Evolutionary conservation across 2,888 invertebrate genomes (phyloP).

Genomic region (Platypus cylindrus): DNA sequence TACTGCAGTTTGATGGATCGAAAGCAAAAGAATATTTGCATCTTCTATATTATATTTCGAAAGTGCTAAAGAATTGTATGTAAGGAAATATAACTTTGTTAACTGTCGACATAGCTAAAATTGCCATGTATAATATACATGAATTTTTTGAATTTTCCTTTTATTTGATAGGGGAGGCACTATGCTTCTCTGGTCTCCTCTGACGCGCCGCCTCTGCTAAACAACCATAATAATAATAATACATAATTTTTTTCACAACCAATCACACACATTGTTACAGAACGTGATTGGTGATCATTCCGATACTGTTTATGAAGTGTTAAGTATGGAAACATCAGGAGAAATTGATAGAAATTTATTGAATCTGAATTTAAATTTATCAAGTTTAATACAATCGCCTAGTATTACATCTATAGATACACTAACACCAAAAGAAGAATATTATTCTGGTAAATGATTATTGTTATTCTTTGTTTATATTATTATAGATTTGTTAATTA

Average conservation of each 20-base stretch:
- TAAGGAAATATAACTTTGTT: no score
- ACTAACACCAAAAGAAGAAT: conserved; percentile 61
- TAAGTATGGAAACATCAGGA: conserved; percentile 66
- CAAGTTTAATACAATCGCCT: conserved; percentile 60
- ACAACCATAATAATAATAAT: neutral
- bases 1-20: no score
- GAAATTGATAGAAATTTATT: conserved; percentile 61
- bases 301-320: conserved; percentile 59
- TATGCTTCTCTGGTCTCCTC: neutral
- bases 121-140: no score
- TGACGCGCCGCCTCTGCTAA: neutral
- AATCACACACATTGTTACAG: conserved; percentile 19
- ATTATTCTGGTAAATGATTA: conserved; percentile 46
- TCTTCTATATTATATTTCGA: no score
- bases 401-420: conserved; percentile 61
- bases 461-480: neutral
- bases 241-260: neutral
- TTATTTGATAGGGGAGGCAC: neutral
- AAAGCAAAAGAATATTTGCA: no score
- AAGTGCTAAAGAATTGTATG: no score
- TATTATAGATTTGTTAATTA: neutral
- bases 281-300: conserved; percentile 46
- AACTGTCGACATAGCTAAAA: no score
- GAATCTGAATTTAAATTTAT: conserved; percentile 59
- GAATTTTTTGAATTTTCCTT: no score